Percentiles rank a stretch among this genome's conserved stretches.
phyloP scores from a whole-genome alignment of 2,113 vertebrate genomes.

The Cromileptes altivelis region DNA sequence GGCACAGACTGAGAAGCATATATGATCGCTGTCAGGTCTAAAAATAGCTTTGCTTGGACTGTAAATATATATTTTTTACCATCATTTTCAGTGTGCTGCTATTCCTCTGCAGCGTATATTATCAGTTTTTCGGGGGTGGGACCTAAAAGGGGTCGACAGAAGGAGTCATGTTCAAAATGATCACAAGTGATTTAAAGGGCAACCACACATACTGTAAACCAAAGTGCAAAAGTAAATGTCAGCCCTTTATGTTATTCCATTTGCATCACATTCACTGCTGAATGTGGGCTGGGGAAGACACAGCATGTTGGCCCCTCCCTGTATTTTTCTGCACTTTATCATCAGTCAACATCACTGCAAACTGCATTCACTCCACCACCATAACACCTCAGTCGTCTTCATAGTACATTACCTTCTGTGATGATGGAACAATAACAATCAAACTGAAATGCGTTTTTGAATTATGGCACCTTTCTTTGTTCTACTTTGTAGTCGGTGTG shows the following conservation, averaged over 20 bases:
- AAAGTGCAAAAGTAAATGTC: conserved; percentile 73
- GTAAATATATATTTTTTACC: not conserved
- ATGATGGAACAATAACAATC: conserved; percentile 34
- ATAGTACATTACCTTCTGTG: conserved; percentile 1
- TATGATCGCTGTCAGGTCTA: conserved; percentile 10
- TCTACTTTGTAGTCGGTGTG: conserved; percentile 33
- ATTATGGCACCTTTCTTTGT: conserved; percentile 8
- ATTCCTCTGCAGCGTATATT: not conserved
- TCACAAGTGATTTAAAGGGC: conserved; percentile 68
- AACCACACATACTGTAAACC: conserved; percentile 61
- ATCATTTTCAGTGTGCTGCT: conserved; percentile 17
- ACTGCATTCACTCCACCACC: not conserved
- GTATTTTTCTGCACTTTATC: conserved; percentile 19
- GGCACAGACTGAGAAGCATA: not conserved
- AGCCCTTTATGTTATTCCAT: conserved; percentile 60
- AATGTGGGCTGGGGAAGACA: conserved; percentile 49
- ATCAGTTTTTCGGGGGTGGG: conserved; percentile 39
- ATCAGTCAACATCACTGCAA: conserved; percentile 30
- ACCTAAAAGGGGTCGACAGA: conserved; percentile 54
- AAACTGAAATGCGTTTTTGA: conserved; percentile 55
- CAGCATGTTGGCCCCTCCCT: conserved; percentile 35
- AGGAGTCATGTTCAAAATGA: conserved; percentile 55
- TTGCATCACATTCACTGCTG: conserved; percentile 47
- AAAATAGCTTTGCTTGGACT: conserved; percentile 14
- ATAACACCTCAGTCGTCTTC: conserved; percentile 17